Evolutionary conservation across 2,797 vertebrate genomes (phyloP), one percentile per base, ranked within the genome.

Genomic region (Synanceia verrucosa): DNA sequence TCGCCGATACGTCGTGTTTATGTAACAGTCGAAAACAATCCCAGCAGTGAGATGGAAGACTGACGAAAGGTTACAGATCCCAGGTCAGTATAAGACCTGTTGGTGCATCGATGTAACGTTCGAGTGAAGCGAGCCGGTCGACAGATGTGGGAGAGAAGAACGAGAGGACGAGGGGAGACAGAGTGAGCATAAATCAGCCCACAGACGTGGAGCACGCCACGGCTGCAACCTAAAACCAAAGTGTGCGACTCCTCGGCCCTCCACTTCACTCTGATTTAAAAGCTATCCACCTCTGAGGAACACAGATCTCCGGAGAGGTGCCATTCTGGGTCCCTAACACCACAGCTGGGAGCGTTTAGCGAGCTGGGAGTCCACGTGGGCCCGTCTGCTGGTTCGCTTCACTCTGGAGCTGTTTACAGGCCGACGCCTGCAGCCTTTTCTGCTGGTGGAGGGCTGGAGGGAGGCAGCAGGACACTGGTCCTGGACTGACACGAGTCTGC

Each of bases 331-430:
- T 83, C 84, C 81, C 77, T 83, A 83, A 77, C 55, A 74, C 87
- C 81, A 76, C 91, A 92, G 86, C 91, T 92, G 92, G 85, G 82
- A 90, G 81, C 63, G 81, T 86, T 93, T 91, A 92, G 78, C 63
- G 36, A 47, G 70, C 81, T 39, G 71, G 71, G 86, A 89, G 85
- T 84, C 84, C 69, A 67, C 52, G 21, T 12, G 73, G 65, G 79
- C 62, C 84, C 55, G 86, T 91, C 90, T 89, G 86, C 87, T 90
- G 91, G 76, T 85, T 91, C 83, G 66, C 90, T 91, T 92, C 91
- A 91, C 61, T 87, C 80, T 78, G 78, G 83, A 91, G 90, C 87
- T 86, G 90, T 91, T 92, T 93, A 91, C 91, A 88, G 78, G 65
- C 84, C 11, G 1, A 88, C 67, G 88, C 90, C 92, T 90, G 16